A percentile compares a stretch with the other conserved stretches of the same genome.
Evolutionary conservation across 2,797 vertebrate species (phyloP).

Genomic region (Mus spretus): DNA sequence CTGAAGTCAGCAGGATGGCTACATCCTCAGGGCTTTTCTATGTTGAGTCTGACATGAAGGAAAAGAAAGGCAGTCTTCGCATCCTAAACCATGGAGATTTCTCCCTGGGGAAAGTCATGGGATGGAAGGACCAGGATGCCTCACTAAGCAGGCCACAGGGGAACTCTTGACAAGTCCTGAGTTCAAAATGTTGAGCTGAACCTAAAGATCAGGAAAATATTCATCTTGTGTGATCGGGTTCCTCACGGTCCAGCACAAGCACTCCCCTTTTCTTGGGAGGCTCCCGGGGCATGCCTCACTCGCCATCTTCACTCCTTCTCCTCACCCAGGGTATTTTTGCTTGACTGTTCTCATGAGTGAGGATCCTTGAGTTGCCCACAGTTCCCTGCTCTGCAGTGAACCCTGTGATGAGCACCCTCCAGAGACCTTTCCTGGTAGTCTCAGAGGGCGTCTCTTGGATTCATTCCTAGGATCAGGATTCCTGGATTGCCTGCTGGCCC

Average conservation of each 20-base stretch:
- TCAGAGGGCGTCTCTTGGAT: not conserved
- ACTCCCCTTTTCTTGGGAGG: too few relatives aligned
- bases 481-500: not conserved
- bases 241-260: too few relatives aligned
- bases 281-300: too few relatives aligned
- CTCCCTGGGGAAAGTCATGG: too few relatives aligned
- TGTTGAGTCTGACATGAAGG: constrained; percentile 55
- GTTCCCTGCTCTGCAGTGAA: not conserved
- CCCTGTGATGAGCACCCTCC: not conserved
- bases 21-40: constrained; percentile 54
- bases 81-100: constrained; percentile 74
- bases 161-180: too few relatives aligned
- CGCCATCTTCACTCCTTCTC: too few relatives aligned
- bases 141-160: too few relatives aligned
- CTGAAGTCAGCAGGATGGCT: constrained; percentile 44
- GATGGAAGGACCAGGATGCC: too few relatives aligned
- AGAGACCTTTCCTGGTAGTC: not conserved
- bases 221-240: too few relatives aligned
- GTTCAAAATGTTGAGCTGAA: too few relatives aligned
- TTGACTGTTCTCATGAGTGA: not conserved
- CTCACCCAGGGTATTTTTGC: not conserved
- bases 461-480: not conserved
- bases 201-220: too few relatives aligned
- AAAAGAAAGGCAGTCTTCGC: constrained; percentile 78
- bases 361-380: not conserved